These are phyloP conservation scores for Pontoporia blainvillei DNA, from an alignment of 2,113 vertebrate species.

Conservation along the genomic window DNA sequence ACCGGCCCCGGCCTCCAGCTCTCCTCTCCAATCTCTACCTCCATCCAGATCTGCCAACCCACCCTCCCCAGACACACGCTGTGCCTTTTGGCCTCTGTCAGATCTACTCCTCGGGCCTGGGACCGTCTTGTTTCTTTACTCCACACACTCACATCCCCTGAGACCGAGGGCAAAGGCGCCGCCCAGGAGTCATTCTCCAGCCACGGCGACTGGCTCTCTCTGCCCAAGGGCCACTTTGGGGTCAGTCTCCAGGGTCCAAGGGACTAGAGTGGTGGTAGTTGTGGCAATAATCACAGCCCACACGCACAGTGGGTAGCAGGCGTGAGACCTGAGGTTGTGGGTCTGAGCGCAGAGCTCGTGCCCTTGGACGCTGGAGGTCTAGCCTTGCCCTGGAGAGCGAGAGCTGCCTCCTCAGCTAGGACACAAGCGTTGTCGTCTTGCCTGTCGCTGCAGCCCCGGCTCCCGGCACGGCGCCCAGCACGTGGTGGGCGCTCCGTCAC, in stretches of 20 bases:
- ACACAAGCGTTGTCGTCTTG: background rate
- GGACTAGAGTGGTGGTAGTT: background rate
- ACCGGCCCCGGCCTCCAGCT: background rate
- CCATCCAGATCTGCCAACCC: background rate
- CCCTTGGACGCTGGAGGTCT: background rate
- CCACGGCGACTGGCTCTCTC: background rate
- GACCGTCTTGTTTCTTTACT: background rate
- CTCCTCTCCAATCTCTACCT: background rate
- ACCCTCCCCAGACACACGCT: background rate
- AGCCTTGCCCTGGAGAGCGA: background rate
- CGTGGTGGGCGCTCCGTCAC: background rate
- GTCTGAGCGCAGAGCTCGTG: background rate
- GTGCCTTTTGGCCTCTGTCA: background rate
- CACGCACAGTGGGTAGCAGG: fast-evolving
- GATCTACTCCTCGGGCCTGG: fast-evolving
- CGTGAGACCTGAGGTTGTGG: background rate
- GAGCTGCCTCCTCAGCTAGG: background rate
- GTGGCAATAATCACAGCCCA: background rate
- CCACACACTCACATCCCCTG: background rate
- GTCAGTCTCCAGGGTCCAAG: background rate
- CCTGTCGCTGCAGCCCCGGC: fast-evolving
- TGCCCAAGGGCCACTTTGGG: background rate
- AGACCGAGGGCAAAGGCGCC: background rate
- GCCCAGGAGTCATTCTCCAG: background rate
- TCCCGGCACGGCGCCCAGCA: background rate